A percentile compares a stretch with the other conserved stretches of the same genome.
phyloP scores from a whole-genome alignment of 2,113 vertebrate species.

The Coregonus clupeaformis region DNA sequence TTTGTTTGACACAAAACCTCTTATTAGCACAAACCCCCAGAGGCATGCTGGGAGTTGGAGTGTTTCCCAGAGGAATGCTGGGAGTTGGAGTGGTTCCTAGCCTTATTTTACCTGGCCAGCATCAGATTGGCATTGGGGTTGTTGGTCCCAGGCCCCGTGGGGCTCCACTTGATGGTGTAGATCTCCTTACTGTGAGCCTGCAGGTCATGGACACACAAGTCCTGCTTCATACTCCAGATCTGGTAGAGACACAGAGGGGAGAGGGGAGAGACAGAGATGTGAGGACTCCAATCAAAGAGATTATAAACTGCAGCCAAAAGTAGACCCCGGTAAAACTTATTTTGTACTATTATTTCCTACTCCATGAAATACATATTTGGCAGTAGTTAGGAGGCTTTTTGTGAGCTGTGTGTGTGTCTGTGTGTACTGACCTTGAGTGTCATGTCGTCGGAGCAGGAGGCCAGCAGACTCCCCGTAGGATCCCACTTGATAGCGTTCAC shows the following conservation, averaged over 20 bases:
- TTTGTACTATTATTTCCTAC: too few relatives aligned
- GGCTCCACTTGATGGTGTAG: conserved; percentile 94
- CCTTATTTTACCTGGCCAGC: conserved; percentile 84
- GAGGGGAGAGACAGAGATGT: too few relatives aligned
- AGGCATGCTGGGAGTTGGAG: not conserved
- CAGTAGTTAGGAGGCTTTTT: too few relatives aligned
- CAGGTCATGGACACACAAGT: conserved; percentile 87
- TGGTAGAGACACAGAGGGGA: conserved; percentile 40
- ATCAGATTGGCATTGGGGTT: conserved; percentile 91
- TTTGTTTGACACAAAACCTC: too few relatives aligned
- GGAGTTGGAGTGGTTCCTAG: not conserved
- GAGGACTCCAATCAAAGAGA: too few relatives aligned
- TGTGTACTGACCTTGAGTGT: conserved; percentile 87
- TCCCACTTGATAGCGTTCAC: conserved; percentile 99
- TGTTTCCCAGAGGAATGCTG: not conserved
- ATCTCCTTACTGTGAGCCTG: conserved; percentile 93
- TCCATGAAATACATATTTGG: too few relatives aligned
- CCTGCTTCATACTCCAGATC: conserved; percentile 91
- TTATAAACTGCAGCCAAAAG: too few relatives aligned
- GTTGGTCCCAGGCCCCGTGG: conserved; percentile 88
- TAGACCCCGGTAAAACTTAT: too few relatives aligned
- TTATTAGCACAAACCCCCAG: not conserved
- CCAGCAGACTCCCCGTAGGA: conserved; percentile 96
- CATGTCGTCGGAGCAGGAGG: conserved; percentile 99
- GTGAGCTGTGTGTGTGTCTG: not conserved